Evolutionary conservation across 2,888 invertebrate genomes (phyloP).

Genomic region (Sesia apiformis): DNA sequence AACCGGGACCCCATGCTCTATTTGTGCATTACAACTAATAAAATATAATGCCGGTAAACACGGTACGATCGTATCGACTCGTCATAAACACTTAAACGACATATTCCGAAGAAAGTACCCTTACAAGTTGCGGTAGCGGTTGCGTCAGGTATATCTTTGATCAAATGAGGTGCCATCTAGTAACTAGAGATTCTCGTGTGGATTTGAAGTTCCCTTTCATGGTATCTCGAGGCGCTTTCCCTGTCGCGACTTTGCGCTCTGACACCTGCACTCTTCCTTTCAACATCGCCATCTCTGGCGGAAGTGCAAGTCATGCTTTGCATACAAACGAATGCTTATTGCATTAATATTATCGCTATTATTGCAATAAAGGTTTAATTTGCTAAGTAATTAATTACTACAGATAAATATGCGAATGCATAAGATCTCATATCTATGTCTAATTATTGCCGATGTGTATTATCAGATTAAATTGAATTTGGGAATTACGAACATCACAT

Average conservation of each 20-base stretch:
- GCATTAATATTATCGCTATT: too few relatives aligned
- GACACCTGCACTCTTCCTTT: conserved; percentile 71
- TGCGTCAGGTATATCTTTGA: conserved; percentile 34
- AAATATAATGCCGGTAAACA: too few relatives aligned
- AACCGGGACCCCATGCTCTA: conserved; percentile 25
- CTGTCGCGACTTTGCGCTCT: conserved; percentile 56
- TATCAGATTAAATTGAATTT: too few relatives aligned
- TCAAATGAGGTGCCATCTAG: conserved; percentile 41
- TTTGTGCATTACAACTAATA: conserved; percentile 24
- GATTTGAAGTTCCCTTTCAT: conserved; percentile 66
- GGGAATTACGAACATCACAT: too few relatives aligned
- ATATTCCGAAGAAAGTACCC: conserved; percentile 48
- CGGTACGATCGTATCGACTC: neutral
- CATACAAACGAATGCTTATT: conserved; percentile 4
- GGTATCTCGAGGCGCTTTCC: conserved; percentile 61
- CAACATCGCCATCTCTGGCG: conserved; percentile 36
- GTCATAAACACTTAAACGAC: neutral
- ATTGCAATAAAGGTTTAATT: too few relatives aligned
- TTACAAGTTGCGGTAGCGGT: conserved; percentile 28
- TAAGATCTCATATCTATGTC: too few relatives aligned
- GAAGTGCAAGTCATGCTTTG: conserved; percentile 15
- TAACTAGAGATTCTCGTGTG: conserved; percentile 41
- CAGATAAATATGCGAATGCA: conserved; percentile 23
- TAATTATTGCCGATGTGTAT: too few relatives aligned
- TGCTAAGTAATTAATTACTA: too few relatives aligned